Percentiles rank a stretch among this genome's conserved stretches.
These are phyloP conservation scores for Phalacrocorax aristotelis DNA, from an alignment of 2,113 vertebrate species.

Conservation along the genomic window DNA sequence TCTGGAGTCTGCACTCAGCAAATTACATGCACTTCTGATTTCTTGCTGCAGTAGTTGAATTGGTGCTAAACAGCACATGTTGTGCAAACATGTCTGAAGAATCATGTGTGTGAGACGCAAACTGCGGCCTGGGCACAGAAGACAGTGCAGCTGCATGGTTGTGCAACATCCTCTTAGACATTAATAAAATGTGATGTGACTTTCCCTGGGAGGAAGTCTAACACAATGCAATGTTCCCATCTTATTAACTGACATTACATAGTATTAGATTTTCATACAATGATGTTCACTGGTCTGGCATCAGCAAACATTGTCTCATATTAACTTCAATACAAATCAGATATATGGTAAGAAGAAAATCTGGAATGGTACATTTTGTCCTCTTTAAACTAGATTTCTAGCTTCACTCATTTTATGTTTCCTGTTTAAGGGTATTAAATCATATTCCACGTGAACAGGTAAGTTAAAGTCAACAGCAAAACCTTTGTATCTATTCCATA, in stretches of 20 bases:
- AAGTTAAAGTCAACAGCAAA: neutral
- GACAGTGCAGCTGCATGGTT: neutral
- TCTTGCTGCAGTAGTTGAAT: neutral
- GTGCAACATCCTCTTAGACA: neutral
- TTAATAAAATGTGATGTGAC: constrained; percentile 10
- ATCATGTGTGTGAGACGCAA: neutral
- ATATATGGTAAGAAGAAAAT: neutral
- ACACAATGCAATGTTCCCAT: neutral
- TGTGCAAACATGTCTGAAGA: neutral
- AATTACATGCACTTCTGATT: constrained; percentile 17
- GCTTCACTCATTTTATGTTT: neutral
- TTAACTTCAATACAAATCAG: neutral
- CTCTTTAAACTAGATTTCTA: neutral
- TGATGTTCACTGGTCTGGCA: neutral
- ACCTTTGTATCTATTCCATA: neutral
- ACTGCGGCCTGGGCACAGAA: neutral
- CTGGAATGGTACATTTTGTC: neutral
- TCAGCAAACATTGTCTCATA: neutral
- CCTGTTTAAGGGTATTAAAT: neutral
- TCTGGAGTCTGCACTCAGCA: neutral
- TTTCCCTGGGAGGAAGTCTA: constrained; percentile 16
- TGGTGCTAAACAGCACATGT: constrained; percentile 22
- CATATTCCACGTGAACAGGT: neutral
- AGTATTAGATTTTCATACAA: constrained; percentile 2
- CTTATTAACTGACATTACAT: neutral